Conservation (phyloP, 1,140 invertebrate genomes). For the Drosophila baimaii region DNA sequence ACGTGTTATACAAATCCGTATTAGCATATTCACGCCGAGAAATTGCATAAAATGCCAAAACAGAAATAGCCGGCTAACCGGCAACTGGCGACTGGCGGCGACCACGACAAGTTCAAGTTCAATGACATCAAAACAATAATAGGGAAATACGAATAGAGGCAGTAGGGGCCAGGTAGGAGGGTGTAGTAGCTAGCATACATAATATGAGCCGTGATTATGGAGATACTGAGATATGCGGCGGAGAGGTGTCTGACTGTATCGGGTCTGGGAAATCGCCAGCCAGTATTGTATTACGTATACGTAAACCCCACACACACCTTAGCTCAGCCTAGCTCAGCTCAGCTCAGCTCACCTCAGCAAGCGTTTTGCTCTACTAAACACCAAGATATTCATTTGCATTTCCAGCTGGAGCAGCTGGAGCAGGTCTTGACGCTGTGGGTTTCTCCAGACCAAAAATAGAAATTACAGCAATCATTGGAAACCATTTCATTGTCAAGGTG, state of each 20-base stretch:
- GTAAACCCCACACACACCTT: conserved; percentile 9
- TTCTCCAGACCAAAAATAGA: conserved; percentile 17
- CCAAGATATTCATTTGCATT: conserved; percentile 73
- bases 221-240: conserved; percentile 5
- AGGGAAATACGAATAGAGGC: conserved; percentile 50
- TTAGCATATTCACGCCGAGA: conserved; percentile 78
- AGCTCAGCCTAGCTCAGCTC: no score
- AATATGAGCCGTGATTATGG: conserved; percentile 53
- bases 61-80: conserved; percentile 33
- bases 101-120: conserved; percentile 77
- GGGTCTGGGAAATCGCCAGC: conserved; percentile 68
- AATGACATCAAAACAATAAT: conserved; percentile 79
- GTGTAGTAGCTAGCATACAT: conserved; percentile 43
- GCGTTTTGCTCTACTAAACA: conserved; percentile 79
- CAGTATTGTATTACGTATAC: conserved; percentile 62
- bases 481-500: conserved; percentile 79
- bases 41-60: conserved; percentile 72
- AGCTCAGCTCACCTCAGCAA: no score
- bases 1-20: conserved; percentile 72
- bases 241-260: conserved; percentile 50
- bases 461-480: conserved; percentile 74
- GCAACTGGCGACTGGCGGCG: conserved; percentile 9
- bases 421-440: conserved; percentile 9
- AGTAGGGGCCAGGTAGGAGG: conserved; percentile 18
- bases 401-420: conserved; percentile 3